A percentile compares a stretch with the other conserved stretches of the same genome.
Evolutionary conservation across 2,888 invertebrate species (phyloP).

Genomic region (Troglohyphantes excavatus): DNA sequence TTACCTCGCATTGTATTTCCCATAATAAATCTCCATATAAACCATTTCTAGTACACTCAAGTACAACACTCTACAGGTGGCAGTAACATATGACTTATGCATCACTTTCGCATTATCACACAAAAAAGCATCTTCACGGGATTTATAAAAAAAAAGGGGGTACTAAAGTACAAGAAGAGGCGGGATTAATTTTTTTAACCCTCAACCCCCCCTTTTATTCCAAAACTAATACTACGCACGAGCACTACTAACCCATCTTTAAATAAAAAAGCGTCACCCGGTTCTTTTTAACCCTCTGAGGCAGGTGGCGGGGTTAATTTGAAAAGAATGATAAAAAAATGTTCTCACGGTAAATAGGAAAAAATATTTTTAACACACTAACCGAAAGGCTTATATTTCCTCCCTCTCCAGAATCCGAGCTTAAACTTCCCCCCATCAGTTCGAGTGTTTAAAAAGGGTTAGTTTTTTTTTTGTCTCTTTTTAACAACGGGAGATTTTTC

Average conservation of each 20-base stretch:
- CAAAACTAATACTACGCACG: conserved; percentile 14
- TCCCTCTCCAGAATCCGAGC: not conserved
- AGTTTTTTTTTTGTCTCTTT: not conserved
- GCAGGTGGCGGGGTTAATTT: conserved; percentile 74
- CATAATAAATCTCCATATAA: not conserved
- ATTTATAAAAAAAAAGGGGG: not conserved
- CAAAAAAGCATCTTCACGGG: not conserved
- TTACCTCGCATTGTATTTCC: not conserved
- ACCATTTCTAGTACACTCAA: not conserved
- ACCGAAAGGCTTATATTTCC: conserved; percentile 52
- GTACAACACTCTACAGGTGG: not conserved
- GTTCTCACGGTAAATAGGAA: conserved; percentile 68
- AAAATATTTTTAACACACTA: conserved; percentile 61
- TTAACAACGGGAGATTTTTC: conserved; percentile 16
- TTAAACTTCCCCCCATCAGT: conserved; percentile 23
- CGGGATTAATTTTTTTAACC: conserved; percentile 39
- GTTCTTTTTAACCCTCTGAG: conserved; percentile 30
- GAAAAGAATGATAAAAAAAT: conserved; percentile 38
- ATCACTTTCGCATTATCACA: not conserved
- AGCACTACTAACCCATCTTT: conserved; percentile 73
- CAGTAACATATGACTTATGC: not conserved
- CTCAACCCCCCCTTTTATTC: conserved; percentile 6
- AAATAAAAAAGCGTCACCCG: conserved; percentile 39
- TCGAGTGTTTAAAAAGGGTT: conserved; percentile 38
- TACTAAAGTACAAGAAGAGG: conserved; percentile 1